phyloP scores from a whole-genome alignment of 1,140 invertebrate genomes.

The Eriocheir sinensis region DNA sequence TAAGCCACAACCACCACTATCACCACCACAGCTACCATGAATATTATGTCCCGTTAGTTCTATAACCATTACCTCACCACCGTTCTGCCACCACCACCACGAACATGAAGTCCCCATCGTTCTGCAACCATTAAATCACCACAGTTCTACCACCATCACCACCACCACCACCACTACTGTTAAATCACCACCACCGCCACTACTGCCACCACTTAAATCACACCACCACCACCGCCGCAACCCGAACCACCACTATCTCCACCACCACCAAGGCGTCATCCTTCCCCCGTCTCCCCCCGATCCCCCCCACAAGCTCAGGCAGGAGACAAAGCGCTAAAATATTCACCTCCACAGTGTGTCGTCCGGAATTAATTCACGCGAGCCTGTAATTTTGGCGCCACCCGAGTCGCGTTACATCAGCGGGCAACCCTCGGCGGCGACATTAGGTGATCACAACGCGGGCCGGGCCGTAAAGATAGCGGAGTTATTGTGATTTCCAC shows the following conservation, averaged over 20 bases:
- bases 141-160: neutral
- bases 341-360: neutral
- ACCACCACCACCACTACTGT: too few relatives aligned
- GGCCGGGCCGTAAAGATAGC: neutral
- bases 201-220: neutral
- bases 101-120: too few relatives aligned
- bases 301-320: neutral
- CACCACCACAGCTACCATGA: too few relatives aligned
- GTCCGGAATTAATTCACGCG: neutral
- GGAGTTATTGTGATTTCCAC: conserved; percentile 15
- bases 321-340: neutral
- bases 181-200: too few relatives aligned
- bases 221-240: neutral
- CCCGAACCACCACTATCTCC: neutral
- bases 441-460: neutral
- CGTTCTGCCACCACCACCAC: too few relatives aligned
- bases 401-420: neutral
- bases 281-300: neutral
- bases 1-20: too few relatives aligned
- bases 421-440: neutral
- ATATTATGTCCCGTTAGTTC: too few relatives aligned
- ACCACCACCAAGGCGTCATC: neutral
- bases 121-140: neutral
- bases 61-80: too few relatives aligned
- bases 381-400: neutral